Evolutionary conservation across 37 sponge, comb jelly and placozoan genomes (phyloP).

Genomic region (Bolinopsis microptera): DNA sequence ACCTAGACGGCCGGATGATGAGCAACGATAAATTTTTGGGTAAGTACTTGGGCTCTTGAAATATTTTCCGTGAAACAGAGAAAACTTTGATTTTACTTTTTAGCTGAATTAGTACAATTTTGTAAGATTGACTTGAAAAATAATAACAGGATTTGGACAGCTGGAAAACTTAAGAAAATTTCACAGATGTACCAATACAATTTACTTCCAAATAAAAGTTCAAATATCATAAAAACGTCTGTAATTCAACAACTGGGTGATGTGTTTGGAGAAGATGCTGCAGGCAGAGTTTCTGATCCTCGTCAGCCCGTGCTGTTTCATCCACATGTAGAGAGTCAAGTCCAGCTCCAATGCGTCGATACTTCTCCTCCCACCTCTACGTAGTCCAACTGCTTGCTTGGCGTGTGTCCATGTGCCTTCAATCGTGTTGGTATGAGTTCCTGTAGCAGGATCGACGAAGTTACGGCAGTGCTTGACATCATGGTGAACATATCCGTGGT

Average conservation of each 20-base stretch:
- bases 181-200: neutral
- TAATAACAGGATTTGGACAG: neutral
- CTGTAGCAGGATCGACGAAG: neutral
- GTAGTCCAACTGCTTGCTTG: neutral
- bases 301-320: neutral
- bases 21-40: neutral
- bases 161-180: neutral
- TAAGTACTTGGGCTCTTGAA: neutral
- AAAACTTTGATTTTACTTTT: neutral
- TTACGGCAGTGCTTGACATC: neutral
- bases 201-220: neutral
- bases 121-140: neutral
- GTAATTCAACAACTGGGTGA: neutral
- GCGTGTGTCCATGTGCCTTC: neutral
- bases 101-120: neutral
- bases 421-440: neutral
- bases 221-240: neutral
- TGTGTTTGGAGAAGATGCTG: neutral
- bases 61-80: neutral
- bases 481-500: neutral
- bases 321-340: neutral
- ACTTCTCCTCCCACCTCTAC: neutral
- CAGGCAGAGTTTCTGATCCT: neutral
- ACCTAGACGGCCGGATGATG: too few species aligned
- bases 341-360: neutral